Evolutionary conservation across 1,140 invertebrate species (phyloP).

Genomic region (Bombus impatiens): DNA sequence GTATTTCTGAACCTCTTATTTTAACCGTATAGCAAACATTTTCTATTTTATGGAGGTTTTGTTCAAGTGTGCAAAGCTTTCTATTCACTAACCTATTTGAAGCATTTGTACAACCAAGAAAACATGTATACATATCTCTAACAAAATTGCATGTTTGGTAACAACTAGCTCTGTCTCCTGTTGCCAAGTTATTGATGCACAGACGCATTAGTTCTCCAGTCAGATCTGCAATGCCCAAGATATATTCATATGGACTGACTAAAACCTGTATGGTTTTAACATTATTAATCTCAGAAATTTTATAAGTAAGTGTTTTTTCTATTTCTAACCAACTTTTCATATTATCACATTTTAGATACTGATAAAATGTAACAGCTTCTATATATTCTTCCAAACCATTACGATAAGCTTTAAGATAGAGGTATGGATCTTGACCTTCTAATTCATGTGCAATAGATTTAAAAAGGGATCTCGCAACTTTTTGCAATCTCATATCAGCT

Average conservation of each 20-base stretch:
- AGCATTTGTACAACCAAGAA: conserved; percentile 83
- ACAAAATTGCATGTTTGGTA: conserved; percentile 89
- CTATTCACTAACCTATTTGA: conserved; percentile 86
- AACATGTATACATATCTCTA: conserved; percentile 88
- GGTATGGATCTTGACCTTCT: conserved; percentile 87
- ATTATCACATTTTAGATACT: conserved; percentile 84
- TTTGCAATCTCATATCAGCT: conserved; percentile 85
- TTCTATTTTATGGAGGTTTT: conserved; percentile 92
- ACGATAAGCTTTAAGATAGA: conserved; percentile 89
- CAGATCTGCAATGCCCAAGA: conserved; percentile 93
- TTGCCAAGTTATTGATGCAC: conserved; percentile 92
- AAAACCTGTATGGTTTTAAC: conserved; percentile 63
- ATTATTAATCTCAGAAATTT: conserved; percentile 43
- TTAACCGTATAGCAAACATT: conserved; percentile 92
- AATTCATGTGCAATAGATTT: conserved; percentile 89
- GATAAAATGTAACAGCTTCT: conserved; percentile 91
- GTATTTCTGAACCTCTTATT: conserved; percentile 91
- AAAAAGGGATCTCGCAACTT: conserved; percentile 85
- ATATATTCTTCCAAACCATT: conserved; percentile 93
- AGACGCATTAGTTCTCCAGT: conserved; percentile 95
- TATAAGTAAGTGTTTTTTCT: conserved; percentile 79
- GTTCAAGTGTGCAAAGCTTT: conserved; percentile 88
- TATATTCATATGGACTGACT: conserved; percentile 87
- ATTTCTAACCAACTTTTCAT: conserved; percentile 81
- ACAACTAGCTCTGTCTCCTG: conserved; percentile 90